phyloP scores from a whole-genome alignment of 2,888 invertebrate species.

The Drosophila colorata region DNA sequence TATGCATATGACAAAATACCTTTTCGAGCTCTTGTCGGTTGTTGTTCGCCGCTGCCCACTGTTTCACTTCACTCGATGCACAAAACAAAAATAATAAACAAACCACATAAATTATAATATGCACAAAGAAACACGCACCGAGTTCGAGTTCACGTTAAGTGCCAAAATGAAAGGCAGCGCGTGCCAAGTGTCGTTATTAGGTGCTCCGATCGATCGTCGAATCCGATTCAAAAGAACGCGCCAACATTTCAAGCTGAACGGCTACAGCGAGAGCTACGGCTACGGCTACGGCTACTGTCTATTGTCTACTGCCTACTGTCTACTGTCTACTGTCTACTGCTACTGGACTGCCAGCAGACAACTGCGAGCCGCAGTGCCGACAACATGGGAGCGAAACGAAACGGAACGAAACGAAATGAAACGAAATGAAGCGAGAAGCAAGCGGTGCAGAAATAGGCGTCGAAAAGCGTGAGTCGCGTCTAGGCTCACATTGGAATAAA shows the following conservation, averaged over 20 bases:
- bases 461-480: slow-evolving; percentile 4
- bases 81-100: slow-evolving; percentile 24
- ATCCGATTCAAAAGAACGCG: slow-evolving; percentile 47
- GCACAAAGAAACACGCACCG: slow-evolving; percentile 12
- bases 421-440: slow-evolving; percentile 5
- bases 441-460: slow-evolving; percentile 34
- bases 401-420: slow-evolving; percentile 19
- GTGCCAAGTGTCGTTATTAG: slow-evolving; percentile 41
- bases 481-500: slow-evolving; percentile 16
- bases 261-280: slow-evolving; percentile 11
- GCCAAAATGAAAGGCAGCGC: slow-evolving; percentile 50
- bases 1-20: slow-evolving; percentile 58
- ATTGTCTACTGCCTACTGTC: slow-evolving; percentile 23
- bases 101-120: slow-evolving; percentile 5
- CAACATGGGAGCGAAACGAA: slow-evolving; percentile 21
- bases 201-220: slow-evolving; percentile 18
- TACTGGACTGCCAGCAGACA: slow-evolving; percentile 42
- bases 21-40: slow-evolving; percentile 5
- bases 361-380: slow-evolving; percentile 9
- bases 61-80: slow-evolving; percentile 36
- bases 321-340: slow-evolving; percentile 19
- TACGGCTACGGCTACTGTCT: slow-evolving; percentile 25
- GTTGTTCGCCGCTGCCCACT: neutral
- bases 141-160: slow-evolving; percentile 22
- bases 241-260: slow-evolving; percentile 14